Evolutionary conservation across 2,797 vertebrate genomes (phyloP), one percentile per base, ranked within the genome.

Genomic region (Okamejei kenojei): DNA sequence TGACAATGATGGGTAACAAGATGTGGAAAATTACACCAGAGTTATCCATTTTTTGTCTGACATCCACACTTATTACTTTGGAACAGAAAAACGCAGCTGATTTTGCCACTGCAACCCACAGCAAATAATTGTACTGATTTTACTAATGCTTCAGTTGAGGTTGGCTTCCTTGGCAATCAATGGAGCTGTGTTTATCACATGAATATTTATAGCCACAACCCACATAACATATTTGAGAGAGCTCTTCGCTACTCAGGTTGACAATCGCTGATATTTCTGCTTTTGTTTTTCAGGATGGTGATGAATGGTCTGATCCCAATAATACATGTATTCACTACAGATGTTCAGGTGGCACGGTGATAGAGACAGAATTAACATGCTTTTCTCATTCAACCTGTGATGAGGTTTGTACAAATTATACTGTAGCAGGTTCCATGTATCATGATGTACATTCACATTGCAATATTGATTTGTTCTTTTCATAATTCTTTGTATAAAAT

Each of bases 221-320:
- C 32, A 8, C n/a, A 32, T 61, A 88, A 35, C n/a, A 8, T 68
- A 3, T 15, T 68, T 35, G 84, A 17, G 32, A 68, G 63, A 10
- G 7, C 7, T 88, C n/a, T 63, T 88, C 10, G 21, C 61, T 35
- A 65, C 61, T 88, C 35, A 9, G 2, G 3, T 35, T 68, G 32
- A 68, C 32, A 32, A 68, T 65, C 0, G 32, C 8, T 35, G 32
- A 35, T 21, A 35, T 68, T 35, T 88, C 61, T 88, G 19, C n/a
- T 68, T 68, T 65, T n/a, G 21, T 35, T 68, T 88, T 68, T n/a
- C 63, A 88, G 84, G n/a, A 88, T 35, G 84, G n/a, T 32, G 84
- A 88, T 21, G 21, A 9, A 35, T 88, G 84, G 84, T 21, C n/a
- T 88, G 29, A 88, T 68, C 61, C n/a, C n/a, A 88, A 88, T 68